Conservation (phyloP, 2,113 vertebrate genomes). For the Balaeniceps rex region DNA sequence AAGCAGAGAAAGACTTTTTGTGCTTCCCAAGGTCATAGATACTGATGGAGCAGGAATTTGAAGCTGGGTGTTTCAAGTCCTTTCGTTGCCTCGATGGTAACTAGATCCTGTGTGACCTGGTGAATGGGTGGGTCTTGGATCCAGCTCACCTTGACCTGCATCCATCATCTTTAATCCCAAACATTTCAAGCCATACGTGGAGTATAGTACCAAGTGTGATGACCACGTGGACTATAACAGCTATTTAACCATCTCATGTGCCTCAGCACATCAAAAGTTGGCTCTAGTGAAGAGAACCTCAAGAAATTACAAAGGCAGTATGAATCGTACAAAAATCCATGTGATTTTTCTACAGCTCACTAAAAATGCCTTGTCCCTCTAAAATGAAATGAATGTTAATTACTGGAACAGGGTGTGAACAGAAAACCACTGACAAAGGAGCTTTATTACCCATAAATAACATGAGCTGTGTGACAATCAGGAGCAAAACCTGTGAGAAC, state of each 20-base stretch:
- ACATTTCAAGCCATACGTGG: neutral
- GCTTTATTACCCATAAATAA: neutral
- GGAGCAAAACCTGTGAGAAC: neutral
- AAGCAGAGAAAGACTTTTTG: neutral
- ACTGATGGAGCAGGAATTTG: neutral
- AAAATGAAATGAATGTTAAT: neutral
- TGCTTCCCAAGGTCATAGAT: neutral
- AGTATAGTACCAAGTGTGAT: neutral
- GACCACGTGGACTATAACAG: neutral
- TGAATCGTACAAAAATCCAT: neutral
- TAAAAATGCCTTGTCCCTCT: neutral
- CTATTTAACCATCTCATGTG: neutral
- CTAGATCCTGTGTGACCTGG: fast-evolving
- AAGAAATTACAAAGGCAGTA: neutral
- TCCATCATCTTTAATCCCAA: neutral
- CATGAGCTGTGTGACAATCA: neutral
- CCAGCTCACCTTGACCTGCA: neutral
- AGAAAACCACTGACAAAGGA: neutral
- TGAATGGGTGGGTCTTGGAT: neutral
- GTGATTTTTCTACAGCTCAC: neutral
- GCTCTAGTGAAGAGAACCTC: neutral
- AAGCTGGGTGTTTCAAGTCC: neutral
- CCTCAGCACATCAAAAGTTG: neutral
- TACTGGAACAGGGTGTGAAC: neutral
- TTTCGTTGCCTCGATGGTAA: neutral